Conservation (phyloP, 1,140 invertebrate genomes). For the Apis florea region DNA sequence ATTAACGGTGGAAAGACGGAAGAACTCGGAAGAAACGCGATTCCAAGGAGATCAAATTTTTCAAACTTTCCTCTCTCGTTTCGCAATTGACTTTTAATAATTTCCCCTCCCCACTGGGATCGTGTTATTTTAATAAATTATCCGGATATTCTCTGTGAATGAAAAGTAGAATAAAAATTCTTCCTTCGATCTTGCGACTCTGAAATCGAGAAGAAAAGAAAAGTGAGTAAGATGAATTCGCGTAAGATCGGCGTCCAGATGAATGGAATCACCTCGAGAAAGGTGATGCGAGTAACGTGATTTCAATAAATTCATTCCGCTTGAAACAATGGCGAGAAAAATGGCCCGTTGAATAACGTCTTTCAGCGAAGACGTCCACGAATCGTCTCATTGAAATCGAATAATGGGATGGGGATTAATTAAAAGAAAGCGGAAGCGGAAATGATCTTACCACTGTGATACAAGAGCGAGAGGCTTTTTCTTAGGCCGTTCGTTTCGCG, state of each 20-base stretch:
- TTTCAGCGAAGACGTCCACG: not conserved
- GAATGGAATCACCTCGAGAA: not conserved
- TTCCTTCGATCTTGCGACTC: not conserved
- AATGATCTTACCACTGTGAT: conserved; percentile 1
- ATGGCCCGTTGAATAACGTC: not conserved
- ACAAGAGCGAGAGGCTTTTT: not conserved
- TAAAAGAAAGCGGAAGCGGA: conserved; percentile 29
- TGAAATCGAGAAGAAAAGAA: not conserved
- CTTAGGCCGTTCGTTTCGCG: not conserved
- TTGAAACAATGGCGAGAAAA: conserved; percentile 9
- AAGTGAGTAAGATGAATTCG: not conserved
- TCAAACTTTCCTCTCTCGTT: not conserved
- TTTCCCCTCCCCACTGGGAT: too few species aligned
- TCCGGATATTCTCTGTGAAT: too few species aligned
- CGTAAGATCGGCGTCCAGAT: not conserved
- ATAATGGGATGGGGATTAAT: conserved; percentile 16
- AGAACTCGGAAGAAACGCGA: conserved; percentile 11
- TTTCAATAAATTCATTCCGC: conserved; percentile 28
- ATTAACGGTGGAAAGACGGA: conserved; percentile 46
- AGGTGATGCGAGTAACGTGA: not conserved
- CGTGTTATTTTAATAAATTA: too few species aligned
- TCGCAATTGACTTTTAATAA: too few species aligned
- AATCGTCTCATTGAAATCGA: conserved; percentile 22
- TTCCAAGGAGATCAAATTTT: not conserved
- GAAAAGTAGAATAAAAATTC: too few species aligned